Conservation (phyloP, 2,113 vertebrate species). For the Alouatta palliata region DNA sequence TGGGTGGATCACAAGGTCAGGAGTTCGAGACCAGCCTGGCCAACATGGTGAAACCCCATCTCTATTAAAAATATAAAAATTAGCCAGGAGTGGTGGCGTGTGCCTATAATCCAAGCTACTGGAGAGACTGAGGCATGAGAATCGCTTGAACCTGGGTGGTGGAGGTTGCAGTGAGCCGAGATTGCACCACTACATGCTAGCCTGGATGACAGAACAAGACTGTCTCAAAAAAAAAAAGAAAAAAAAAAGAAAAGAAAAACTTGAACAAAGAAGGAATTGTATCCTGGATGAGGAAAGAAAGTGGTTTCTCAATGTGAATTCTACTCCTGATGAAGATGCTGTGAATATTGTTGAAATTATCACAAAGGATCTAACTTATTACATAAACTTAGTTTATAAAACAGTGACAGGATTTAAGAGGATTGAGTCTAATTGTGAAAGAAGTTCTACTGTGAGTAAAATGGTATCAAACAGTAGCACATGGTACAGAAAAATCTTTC, state of each 20-base stretch:
- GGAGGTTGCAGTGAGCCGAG: no score
- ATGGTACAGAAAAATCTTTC: not conserved
- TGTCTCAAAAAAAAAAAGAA: no score
- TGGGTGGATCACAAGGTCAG: no score
- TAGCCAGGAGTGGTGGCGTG: no score
- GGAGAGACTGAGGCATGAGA: no score
- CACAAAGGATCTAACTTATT: not conserved
- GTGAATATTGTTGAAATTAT: not conserved
- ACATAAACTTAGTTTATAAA: not conserved
- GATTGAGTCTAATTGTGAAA: not conserved
- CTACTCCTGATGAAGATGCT: not conserved
- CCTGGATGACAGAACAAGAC: no score
- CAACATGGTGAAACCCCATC: no score
- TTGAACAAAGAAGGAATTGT: not conserved
- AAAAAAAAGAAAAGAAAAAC: not conserved
- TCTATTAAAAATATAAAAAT: no score
- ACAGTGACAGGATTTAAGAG: not conserved
- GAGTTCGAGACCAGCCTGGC: no score
- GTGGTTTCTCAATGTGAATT: not conserved
- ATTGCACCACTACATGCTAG: no score
- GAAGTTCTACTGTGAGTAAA: not conserved
- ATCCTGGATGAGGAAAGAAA: not conserved
- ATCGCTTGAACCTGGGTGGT: no score
- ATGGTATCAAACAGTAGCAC: not conserved
- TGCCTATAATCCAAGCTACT: no score